These are phyloP conservation scores for Calephelis nemesis DNA, from an alignment of 1,140 invertebrate genomes.

Conservation along the genomic window DNA sequence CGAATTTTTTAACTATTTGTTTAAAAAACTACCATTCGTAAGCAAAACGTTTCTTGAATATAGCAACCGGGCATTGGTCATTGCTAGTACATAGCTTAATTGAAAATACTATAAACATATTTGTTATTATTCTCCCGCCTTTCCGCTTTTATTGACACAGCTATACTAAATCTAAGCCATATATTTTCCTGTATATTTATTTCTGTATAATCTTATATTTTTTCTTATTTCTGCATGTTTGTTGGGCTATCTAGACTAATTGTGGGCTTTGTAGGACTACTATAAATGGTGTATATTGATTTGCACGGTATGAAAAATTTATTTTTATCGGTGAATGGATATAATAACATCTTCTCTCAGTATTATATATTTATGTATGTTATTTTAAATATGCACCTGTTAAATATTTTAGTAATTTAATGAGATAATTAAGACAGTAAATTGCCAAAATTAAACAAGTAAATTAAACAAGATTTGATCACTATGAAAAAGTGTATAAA, in stretches of 20 bases:
- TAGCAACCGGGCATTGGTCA: too few species aligned
- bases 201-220: conserved; percentile 27
- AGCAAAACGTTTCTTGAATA: too few species aligned
- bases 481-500: too few species aligned
- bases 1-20: too few species aligned
- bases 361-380: neutral
- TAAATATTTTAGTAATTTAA: neutral
- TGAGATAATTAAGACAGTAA: too few species aligned
- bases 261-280: conserved; percentile 31
- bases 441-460: too few species aligned
- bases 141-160: too few species aligned
- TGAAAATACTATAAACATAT: too few species aligned
- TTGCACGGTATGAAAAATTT: conserved; percentile 1
- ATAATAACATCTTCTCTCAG: neutral
- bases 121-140: too few species aligned
- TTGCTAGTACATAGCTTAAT: too few species aligned
- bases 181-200: conserved; percentile 8
- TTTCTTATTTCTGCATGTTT: conserved; percentile 29
- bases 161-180: conserved; percentile 17
- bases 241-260: conserved; percentile 29
- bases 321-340: neutral
- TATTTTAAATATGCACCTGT: neutral
- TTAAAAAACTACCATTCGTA: too few species aligned
- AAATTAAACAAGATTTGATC: too few species aligned
- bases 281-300: conserved; percentile 12